phyloP scores from a whole-genome alignment of 2,113 vertebrate species.

The Rhinolophus sinicus region DNA sequence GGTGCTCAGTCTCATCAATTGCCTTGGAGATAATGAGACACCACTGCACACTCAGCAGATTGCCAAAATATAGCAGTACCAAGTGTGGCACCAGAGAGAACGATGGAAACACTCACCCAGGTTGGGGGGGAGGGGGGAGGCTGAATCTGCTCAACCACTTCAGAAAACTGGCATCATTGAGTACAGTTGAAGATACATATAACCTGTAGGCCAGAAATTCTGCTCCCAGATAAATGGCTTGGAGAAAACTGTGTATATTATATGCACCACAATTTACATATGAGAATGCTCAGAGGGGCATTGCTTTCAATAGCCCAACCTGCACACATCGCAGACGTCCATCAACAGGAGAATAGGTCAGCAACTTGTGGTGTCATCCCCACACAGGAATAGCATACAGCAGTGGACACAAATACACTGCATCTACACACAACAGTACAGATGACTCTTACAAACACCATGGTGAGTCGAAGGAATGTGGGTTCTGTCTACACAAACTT shows the following conservation, averaged over 20 bases:
- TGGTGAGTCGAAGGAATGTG: neutral
- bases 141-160: neutral
- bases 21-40: neutral
- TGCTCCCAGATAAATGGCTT: neutral
- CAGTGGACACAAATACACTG: accelerated
- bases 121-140: neutral
- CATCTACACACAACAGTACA: accelerated
- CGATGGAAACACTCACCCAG: accelerated
- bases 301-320: neutral
- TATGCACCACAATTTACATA: accelerated
- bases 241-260: neutral
- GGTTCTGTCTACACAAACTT: neutral
- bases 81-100: neutral
- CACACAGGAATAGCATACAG: neutral
- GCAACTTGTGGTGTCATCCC: neutral
- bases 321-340: neutral
- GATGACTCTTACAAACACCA: neutral
- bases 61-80: neutral
- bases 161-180: neutral
- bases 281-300: accelerated
- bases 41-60: neutral
- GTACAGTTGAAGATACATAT: neutral
- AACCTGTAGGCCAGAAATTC: neutral
- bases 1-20: neutral
- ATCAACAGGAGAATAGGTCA: neutral